Evolutionary conservation across 2,888 invertebrate species (phyloP), one percentile per base, ranked within the genome.

Genomic region (Hanleya hanleyi): DNA sequence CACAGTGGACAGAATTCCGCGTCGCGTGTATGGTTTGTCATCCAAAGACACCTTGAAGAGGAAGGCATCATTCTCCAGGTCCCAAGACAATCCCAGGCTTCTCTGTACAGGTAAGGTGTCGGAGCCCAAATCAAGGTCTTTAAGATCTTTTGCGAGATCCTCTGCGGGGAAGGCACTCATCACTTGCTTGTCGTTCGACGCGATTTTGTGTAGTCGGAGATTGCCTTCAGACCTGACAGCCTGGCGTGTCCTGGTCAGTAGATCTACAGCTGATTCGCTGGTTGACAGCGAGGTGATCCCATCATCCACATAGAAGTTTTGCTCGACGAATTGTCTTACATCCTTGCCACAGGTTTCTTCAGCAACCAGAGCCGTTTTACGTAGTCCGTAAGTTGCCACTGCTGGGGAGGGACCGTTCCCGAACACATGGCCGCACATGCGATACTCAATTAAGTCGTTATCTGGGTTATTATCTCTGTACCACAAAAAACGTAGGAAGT

Each of bases 271-370:
- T 38, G 72, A 22, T n/a, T 74, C 69, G 4, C 1, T 18, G 22
- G 71, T 47, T 12, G 73, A 64, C 6, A 66, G 26, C 12, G 81
- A 80, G 5, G 70, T 57, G 1, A 81, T 22, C 1, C 71, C 77
- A 50, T 82, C 80, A 65, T 82, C 79, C 4, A 82, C 74, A 69
- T 81, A 82, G 70, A 80, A 81, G 50, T 78, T 47, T 0, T 57
- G 38, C 4, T 67, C 41, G 12, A 81, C 76, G 51, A 80, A 78
- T 7, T 74, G n/a, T 15, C 49, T 61, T 1, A 77, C 74, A 29
- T 81, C 74, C 3, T 15, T 9, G 18, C 74, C 76, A 47, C 47
- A 72, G 4, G n/a, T 32, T 1, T 18, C 2, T 26, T 35, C 67
- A 22, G 41, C 64, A 6, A 12, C 32, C 36, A 70, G 29, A 12